These are phyloP conservation scores for Drosophila vallismaia DNA, from an alignment of 2,888 invertebrate genomes.

Conservation along the genomic window DNA sequence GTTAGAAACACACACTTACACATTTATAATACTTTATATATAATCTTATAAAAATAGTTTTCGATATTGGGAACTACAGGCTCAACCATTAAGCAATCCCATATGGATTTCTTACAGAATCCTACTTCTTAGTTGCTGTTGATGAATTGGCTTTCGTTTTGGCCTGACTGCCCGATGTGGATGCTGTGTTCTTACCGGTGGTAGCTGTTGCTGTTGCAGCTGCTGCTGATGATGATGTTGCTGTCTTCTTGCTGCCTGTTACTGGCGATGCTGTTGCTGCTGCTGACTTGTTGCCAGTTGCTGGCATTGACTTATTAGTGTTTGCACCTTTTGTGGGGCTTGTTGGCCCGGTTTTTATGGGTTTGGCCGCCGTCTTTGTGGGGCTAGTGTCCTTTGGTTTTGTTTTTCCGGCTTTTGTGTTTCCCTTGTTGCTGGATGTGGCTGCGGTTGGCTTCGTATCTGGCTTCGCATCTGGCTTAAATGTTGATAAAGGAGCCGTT, in stretches of 20 bases:
- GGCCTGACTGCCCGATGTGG: slow-evolving; percentile 37
- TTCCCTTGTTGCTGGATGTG: slow-evolving; percentile 23
- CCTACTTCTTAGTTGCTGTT: slow-evolving; percentile 57
- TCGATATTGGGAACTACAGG: slow-evolving; percentile 42
- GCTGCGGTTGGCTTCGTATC: slow-evolving; percentile 14
- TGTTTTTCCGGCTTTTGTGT: slow-evolving; percentile 34
- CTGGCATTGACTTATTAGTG: slow-evolving; percentile 14
- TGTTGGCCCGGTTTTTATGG: slow-evolving; percentile 28
- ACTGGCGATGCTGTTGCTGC: slow-evolving; percentile 14
- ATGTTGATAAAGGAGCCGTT: slow-evolving; percentile 17
- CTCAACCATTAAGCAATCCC: neutral
- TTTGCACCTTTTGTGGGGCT: slow-evolving; percentile 29
- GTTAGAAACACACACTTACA: slow-evolving; percentile 30
- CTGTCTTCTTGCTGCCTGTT: slow-evolving; percentile 24
- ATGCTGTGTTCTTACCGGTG: slow-evolving; percentile 15
- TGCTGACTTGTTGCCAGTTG: slow-evolving; percentile 18
- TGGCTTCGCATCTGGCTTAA: slow-evolving; percentile 29
- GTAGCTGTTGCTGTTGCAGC: slow-evolving; percentile 17
- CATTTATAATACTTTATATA: slow-evolving; percentile 31
- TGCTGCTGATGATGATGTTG: slow-evolving; percentile 23
- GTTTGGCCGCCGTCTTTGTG: slow-evolving; percentile 48
- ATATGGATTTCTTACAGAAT: neutral
- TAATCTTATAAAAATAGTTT: slow-evolving; percentile 67
- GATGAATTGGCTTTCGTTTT: slow-evolving; percentile 58
- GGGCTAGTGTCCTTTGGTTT: slow-evolving; percentile 49